Base-by-base conservation (phyloP, 1,140 invertebrate species). In the Ceratosolen solmsi region DNA sequence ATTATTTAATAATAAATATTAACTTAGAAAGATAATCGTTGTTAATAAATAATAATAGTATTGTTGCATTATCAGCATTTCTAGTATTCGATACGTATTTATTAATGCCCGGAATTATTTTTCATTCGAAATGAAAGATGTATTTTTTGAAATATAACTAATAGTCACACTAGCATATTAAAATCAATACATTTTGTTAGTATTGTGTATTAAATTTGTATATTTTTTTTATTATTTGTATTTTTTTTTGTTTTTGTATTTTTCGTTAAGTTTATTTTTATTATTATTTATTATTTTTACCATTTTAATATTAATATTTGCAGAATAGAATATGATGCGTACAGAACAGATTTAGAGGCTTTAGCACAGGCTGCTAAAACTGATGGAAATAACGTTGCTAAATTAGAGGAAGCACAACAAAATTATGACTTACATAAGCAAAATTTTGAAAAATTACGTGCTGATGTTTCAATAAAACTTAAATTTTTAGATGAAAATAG, bases 291-390 rank as follows among this genome's bases (percentile, higher is more conserved):
- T 7, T 46, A 46, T 13, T 7, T 13, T 7, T 46, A 46, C 41
- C 5, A 46, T 46, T 46, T 5, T 46, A 46, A 46, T 60, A 76
- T 85, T 78, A 80, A 76, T 79, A 25, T 89, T 87, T 89, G 49
- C 87, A 97, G 98, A 92, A 94, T 99, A 91, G 98, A 99, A 91
- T 99, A 98, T 90, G 98, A 99, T 94, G 98, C 98, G 20, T 99
- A 99, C 90, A 95, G 98, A 88, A 96, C 96, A 89, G 98, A 99
- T 92, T 91, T 98, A 85, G 97, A 99, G 91, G 92, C 94, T 86
- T 91, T 94, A 86, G 93, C 92, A 78, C 95, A 94, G 90, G 94
- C 92, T 68, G 93, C 94, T 83, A 92, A 94, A 86, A 92, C 93
- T 51, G 94, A 95, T 86, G 89, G 90, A 8, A 93, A 87, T 82